phyloP scores from a whole-genome alignment of 1,140 invertebrate genomes.

The Brachionus manjavacas region DNA sequence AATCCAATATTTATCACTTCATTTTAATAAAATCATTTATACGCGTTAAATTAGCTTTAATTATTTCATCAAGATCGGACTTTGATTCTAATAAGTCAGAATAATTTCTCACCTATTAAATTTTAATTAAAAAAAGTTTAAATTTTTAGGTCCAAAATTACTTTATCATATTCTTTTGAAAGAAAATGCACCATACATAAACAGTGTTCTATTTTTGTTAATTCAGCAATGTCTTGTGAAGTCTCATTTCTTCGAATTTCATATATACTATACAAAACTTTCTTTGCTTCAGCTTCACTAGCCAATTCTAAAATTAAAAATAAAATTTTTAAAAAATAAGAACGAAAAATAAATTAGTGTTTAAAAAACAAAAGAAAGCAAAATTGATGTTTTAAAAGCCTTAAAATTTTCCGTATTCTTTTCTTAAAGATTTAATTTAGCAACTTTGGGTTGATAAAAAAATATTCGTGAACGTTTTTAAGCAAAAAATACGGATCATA shows the following conservation, averaged over 20 bases:
- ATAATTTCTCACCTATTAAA: not conserved
- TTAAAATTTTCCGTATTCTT: too few species aligned
- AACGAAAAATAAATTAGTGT: not conserved
- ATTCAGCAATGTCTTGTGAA: not conserved
- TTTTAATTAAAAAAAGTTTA: too few species aligned
- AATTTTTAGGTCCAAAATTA: not conserved
- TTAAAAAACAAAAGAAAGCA: not conserved
- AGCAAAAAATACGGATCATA: too few species aligned
- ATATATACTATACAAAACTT: conserved; percentile 33
- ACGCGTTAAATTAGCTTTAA: not conserved
- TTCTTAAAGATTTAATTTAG: too few species aligned
- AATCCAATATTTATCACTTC: not conserved
- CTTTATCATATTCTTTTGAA: conserved; percentile 26
- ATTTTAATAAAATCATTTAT: not conserved
- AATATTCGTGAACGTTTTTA: too few species aligned
- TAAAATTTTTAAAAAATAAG: not conserved
- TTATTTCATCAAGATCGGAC: not conserved
- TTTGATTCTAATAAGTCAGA: conserved; percentile 18
- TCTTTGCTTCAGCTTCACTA: conserved; percentile 41
- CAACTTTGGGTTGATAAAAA: too few species aligned
- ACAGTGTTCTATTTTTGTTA: conserved; percentile 38
- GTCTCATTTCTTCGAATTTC: conserved; percentile 31
- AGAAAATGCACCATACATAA: conserved; percentile 37
- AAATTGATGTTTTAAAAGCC: not conserved
- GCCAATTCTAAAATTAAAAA: conserved; percentile 1